These are phyloP conservation scores for Myrmecobius fasciatus DNA, from an alignment of 2,113 vertebrate genomes.

Conservation along the genomic window DNA sequence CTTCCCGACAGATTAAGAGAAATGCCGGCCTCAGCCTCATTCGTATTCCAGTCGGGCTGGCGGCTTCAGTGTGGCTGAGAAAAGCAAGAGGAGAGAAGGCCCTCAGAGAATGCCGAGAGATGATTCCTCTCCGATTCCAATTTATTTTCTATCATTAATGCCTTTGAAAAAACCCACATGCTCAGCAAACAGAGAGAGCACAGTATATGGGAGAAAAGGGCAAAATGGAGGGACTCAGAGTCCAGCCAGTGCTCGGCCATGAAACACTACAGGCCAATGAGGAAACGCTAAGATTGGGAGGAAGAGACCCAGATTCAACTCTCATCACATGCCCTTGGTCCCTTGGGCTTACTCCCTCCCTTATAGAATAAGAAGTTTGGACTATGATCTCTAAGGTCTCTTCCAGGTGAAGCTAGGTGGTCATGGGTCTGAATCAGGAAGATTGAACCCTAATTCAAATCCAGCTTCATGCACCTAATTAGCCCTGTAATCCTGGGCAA, in stretches of 20 bases:
- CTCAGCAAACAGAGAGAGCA: constrained; percentile 66
- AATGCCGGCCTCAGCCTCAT: constrained; percentile 65
- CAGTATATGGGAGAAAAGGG: background rate
- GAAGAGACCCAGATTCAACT: constrained; percentile 15
- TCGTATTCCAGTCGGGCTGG: constrained; percentile 80
- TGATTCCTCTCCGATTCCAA: constrained; percentile 83
- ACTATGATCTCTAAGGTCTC: background rate
- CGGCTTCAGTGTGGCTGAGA: constrained; percentile 79
- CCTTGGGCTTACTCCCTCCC: background rate
- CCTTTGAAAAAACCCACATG: constrained; percentile 79
- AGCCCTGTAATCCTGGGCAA: background rate
- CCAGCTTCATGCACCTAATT: background rate
- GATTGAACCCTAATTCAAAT: background rate
- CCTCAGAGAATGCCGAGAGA: constrained; percentile 80
- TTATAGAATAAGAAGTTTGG: background rate
- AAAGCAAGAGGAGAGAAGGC: constrained; percentile 74
- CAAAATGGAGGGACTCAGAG: background rate
- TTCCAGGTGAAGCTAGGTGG: background rate
- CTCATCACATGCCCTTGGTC: background rate
- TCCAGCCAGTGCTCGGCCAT: background rate
- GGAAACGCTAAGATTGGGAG: background rate
- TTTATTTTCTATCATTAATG: constrained; percentile 87
- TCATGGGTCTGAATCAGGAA: background rate
- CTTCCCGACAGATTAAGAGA: constrained; percentile 63
- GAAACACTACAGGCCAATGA: background rate